phyloP scores from a whole-genome alignment of 2,888 invertebrate genomes.

The Clistopyga incitator region DNA sequence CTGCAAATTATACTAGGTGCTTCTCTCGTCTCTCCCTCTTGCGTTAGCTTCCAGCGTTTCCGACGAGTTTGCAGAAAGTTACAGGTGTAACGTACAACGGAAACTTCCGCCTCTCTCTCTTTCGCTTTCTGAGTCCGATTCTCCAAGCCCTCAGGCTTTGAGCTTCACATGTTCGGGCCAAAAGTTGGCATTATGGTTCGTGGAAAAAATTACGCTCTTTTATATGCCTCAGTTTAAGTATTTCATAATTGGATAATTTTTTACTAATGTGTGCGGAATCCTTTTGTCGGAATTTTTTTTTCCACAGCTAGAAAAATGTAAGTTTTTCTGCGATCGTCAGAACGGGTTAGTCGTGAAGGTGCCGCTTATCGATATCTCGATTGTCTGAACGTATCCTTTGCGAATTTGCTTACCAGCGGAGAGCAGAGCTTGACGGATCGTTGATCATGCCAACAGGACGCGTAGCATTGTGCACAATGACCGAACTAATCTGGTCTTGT shows the following conservation, averaged over 20 bases:
- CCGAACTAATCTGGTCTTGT: conserved; percentile 80
- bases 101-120: neutral
- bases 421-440: conserved; percentile 26
- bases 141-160: neutral
- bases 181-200: neutral
- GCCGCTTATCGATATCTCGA: conserved; percentile 11
- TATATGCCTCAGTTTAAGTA: neutral
- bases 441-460: conserved; percentile 29
- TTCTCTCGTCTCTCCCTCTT: conserved; percentile 1
- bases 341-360: neutral
- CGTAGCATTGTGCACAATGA: conserved; percentile 74
- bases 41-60: neutral
- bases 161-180: neutral
- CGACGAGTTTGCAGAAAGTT: conserved; percentile 28
- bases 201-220: neutral
- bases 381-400: conserved; percentile 40
- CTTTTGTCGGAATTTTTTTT: neutral
- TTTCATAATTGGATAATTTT: too few relatives aligned
- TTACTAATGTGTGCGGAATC: too few relatives aligned
- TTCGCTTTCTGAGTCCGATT: neutral
- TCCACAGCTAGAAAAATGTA: too few relatives aligned
- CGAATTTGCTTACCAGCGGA: conserved; percentile 27
- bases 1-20: conserved; percentile 39
- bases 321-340: neutral
- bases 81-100: conserved; percentile 18